Evolutionary conservation across 2,888 invertebrate species (phyloP).

Genomic region (Drosophila hamatofila): DNA sequence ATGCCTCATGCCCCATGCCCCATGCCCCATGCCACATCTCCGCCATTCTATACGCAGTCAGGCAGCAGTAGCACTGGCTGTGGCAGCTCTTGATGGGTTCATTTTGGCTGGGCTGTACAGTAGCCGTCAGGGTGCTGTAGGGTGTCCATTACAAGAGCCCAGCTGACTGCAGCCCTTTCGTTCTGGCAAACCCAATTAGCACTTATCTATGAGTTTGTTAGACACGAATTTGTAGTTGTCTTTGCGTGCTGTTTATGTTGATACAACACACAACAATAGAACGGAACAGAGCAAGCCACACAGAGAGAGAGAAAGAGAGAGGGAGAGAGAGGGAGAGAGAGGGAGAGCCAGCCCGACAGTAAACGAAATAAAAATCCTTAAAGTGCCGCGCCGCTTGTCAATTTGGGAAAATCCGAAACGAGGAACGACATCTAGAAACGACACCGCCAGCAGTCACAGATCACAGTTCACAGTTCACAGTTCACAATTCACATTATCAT

Average conservation of each 20-base stretch:
- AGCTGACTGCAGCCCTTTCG: conserved; percentile 69
- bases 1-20: conserved; percentile 3
- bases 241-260: conserved; percentile 52
- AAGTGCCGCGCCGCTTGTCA: conserved; percentile 64
- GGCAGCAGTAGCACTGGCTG: conserved; percentile 31
- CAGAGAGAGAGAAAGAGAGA: neutral
- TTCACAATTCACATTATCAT: conserved; percentile 68
- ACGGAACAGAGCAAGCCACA: neutral
- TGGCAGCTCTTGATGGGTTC: conserved; percentile 63
- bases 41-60: conserved; percentile 11
- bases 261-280: conserved; percentile 48
- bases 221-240: conserved; percentile 51
- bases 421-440: conserved; percentile 45
- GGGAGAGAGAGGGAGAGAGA: neutral
- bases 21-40: conserved; percentile 5
- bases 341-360: neutral
- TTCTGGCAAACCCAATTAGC: conserved; percentile 70
- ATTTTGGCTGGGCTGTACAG: conserved; percentile 40
- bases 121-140: conserved; percentile 36
- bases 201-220: conserved; percentile 69
- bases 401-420: conserved; percentile 47
- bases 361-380: conserved; percentile 52
- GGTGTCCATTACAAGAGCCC: conserved; percentile 60
- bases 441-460: conserved; percentile 53
- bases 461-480: conserved; percentile 29